Conservation (phyloP, 2,797 vertebrate genomes). For the Pantherophis alleghaniensis region DNA sequence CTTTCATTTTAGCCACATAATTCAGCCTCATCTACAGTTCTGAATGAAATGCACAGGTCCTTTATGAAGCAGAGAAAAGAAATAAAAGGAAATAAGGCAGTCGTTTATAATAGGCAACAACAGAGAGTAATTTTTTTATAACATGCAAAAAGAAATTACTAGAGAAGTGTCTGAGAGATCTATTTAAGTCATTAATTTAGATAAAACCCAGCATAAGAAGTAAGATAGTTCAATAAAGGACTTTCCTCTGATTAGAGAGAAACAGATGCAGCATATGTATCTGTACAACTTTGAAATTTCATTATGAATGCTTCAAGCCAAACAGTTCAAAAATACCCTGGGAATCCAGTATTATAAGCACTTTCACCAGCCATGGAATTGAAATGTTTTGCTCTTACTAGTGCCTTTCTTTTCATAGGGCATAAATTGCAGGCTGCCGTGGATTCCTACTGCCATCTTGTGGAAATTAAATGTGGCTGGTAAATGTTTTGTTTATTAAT, state of each 20-base stretch:
- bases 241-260: background rate
- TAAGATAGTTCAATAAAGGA: background rate
- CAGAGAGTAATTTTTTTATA: background rate
- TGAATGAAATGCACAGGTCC: background rate
- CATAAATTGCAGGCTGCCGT: background rate
- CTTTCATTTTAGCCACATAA: background rate
- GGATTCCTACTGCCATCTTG: slow-evolving; percentile 22
- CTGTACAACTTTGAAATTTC: background rate
- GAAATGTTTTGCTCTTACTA: background rate
- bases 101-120: background rate
- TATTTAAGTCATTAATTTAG: background rate
- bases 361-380: background rate
- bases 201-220: background rate
- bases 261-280: background rate
- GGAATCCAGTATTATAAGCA: background rate
- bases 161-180: background rate
- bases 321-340: background rate
- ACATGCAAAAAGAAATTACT: background rate
- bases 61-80: background rate
- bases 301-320: background rate
- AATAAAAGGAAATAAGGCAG: background rate
- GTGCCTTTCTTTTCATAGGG: background rate
- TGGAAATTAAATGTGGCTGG: background rate
- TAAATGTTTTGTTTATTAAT: background rate
- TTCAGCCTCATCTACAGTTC: background rate